Evolutionary conservation across 2,888 invertebrate genomes (phyloP).

Genomic region (Theretra japonica): DNA sequence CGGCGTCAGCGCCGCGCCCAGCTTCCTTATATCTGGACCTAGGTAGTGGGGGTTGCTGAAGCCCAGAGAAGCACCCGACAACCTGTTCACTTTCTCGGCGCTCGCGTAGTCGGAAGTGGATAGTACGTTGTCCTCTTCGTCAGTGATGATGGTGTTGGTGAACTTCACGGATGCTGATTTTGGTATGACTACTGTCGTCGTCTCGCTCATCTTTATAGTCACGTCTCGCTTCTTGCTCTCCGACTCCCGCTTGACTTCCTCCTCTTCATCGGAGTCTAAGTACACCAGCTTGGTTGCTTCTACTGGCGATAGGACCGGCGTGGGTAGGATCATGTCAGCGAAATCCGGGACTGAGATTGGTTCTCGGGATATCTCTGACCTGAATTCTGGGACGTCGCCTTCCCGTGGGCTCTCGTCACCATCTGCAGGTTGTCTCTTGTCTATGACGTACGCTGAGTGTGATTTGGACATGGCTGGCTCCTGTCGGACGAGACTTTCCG

Average conservation of each 20-base stretch:
- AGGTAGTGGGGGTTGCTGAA: slow-evolving; percentile 92
- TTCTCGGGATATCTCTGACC: slow-evolving; percentile 85
- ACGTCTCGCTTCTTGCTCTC: slow-evolving; percentile 30
- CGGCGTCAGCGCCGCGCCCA: slow-evolving; percentile 88
- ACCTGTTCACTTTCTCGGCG: slow-evolving; percentile 87
- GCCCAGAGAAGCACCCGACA: slow-evolving; percentile 83
- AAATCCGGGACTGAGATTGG: slow-evolving; percentile 91
- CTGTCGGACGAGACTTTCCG: slow-evolving; percentile 85
- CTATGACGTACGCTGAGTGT: slow-evolving; percentile 84
- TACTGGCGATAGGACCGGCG: slow-evolving; percentile 78
- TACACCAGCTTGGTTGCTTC: slow-evolving; percentile 89
- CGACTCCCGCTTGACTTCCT: slow-evolving; percentile 46
- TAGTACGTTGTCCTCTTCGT: slow-evolving; percentile 84
- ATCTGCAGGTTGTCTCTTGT: slow-evolving; percentile 61
- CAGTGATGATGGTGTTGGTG: slow-evolving; percentile 78
- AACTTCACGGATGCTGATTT: slow-evolving; percentile 86
- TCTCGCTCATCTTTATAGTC: slow-evolving; percentile 50
- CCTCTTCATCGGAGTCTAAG: slow-evolving; percentile 88
- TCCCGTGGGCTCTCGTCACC: slow-evolving; percentile 58
- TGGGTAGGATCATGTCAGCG: slow-evolving; percentile 82
- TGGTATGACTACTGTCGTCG: slow-evolving; percentile 82
- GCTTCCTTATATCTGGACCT: slow-evolving; percentile 87
- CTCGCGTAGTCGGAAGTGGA: slow-evolving; percentile 92
- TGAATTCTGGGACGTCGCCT: slow-evolving; percentile 59
- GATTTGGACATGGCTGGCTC: slow-evolving; percentile 80